These are phyloP conservation scores for Mya arenaria DNA, from an alignment of 1,140 invertebrate species.

Conservation along the genomic window DNA sequence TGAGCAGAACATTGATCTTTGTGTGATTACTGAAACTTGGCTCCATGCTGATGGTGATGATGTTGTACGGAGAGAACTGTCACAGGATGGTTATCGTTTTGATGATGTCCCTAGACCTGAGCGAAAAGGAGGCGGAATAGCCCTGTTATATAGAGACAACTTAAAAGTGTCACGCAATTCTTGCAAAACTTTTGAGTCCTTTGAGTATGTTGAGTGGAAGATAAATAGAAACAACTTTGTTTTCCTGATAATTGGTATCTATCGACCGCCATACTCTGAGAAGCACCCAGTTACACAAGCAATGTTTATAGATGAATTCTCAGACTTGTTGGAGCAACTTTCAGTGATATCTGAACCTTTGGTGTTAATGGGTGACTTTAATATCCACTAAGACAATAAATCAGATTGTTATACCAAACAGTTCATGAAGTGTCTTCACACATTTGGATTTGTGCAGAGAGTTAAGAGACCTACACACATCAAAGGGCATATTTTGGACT, in stretches of 20 bases:
- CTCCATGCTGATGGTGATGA: conserved; percentile 16
- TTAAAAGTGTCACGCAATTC: not conserved
- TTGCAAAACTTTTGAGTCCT: not conserved
- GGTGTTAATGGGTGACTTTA: not conserved
- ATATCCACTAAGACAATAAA: not conserved
- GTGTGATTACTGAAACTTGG: conserved; percentile 26
- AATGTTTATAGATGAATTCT: conserved; percentile 20
- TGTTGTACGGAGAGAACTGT: not conserved
- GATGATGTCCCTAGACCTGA: conserved; percentile 1
- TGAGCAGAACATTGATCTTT: conserved; percentile 9
- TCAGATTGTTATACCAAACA: not conserved
- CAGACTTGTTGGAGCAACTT: not conserved
- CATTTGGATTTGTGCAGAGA: conserved; percentile 12
- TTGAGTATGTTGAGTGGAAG: not conserved
- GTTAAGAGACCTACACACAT: conserved; percentile 24
- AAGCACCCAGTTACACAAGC: not conserved
- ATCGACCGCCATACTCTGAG: not conserved
- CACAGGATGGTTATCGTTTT: conserved; percentile 6
- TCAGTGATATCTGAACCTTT: not conserved
- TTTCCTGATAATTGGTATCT: not conserved
- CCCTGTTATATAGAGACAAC: not conserved
- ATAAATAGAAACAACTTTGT: not conserved
- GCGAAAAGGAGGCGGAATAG: not conserved
- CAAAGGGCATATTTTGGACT: not conserved
- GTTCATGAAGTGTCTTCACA: not conserved